These are phyloP conservation scores for Lasioglossum vierecki DNA, from an alignment of 2,888 invertebrate genomes.

Conservation along the genomic window DNA sequence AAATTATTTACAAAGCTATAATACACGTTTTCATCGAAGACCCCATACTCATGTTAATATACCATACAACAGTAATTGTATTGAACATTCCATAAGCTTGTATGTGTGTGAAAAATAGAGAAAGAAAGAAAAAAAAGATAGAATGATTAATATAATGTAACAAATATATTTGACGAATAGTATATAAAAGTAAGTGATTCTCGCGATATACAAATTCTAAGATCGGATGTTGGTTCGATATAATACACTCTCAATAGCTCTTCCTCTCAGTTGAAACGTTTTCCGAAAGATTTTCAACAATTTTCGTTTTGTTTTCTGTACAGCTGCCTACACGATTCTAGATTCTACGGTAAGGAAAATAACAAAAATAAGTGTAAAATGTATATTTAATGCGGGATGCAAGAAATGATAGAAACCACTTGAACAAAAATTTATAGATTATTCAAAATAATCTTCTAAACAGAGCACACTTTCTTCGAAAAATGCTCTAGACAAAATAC, in stretches of 20 bases:
- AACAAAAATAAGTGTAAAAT: slow-evolving; percentile 2
- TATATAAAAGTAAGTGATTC: slow-evolving; percentile 40
- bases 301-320: slow-evolving; percentile 34
- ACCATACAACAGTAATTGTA: slow-evolving; percentile 33
- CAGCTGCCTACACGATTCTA: slow-evolving; percentile 20
- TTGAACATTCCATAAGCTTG: slow-evolving; percentile 23
- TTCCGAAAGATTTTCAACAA: slow-evolving; percentile 22
- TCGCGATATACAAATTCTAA: slow-evolving; percentile 31
- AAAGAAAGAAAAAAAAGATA: slow-evolving; percentile 15
- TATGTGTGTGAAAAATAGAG: background rate
- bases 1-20: slow-evolving; percentile 82
- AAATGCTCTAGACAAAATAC: slow-evolving; percentile 24
- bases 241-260: slow-evolving; percentile 38
- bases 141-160: slow-evolving; percentile 28
- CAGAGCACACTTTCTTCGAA: slow-evolving; percentile 17
- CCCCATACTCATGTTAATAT: slow-evolving; percentile 25
- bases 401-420: background rate
- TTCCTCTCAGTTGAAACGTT: slow-evolving; percentile 20
- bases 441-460: slow-evolving; percentile 40
- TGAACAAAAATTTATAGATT: slow-evolving; percentile 46
- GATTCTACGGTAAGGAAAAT: background rate
- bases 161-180: slow-evolving; percentile 29
- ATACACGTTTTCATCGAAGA: slow-evolving; percentile 69
- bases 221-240: slow-evolving; percentile 16
- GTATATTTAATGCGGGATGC: background rate